phyloP scores from a whole-genome alignment of 2,113 vertebrate genomes.

The Aythya baeri region DNA sequence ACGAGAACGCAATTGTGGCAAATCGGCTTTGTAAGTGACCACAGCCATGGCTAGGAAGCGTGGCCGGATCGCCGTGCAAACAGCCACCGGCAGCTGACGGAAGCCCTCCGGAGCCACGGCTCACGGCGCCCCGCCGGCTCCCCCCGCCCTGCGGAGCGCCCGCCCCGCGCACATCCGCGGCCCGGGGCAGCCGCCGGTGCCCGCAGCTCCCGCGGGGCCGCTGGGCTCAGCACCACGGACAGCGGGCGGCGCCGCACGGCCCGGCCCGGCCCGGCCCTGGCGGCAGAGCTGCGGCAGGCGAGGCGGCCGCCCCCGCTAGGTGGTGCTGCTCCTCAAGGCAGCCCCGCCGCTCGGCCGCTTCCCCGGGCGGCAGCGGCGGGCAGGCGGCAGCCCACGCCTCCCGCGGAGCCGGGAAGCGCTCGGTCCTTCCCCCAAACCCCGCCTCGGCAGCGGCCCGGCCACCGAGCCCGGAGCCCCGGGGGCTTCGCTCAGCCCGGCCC shows the following conservation, averaged over 20 bases:
- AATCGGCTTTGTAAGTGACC: background rate
- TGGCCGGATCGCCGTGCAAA: background rate
- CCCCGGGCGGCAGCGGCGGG: background rate
- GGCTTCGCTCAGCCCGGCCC: background rate
- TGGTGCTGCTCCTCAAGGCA: conserved; percentile 62
- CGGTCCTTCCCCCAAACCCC: background rate
- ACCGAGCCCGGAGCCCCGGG: background rate
- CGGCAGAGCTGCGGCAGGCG: background rate
- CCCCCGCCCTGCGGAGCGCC: too few relatives aligned
- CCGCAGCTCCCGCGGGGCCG: background rate
- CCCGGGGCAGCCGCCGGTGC: background rate
- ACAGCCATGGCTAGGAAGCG: background rate
- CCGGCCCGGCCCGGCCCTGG: too few relatives aligned
- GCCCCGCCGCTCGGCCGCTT: background rate
- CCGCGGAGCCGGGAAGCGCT: background rate
- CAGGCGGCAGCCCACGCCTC: background rate
- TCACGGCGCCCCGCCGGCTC: background rate
- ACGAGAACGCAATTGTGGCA: background rate
- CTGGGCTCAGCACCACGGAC: conserved; percentile 58
- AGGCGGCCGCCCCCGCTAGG: conserved; percentile 35
- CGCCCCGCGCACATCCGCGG: background rate
- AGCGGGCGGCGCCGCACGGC: background rate
- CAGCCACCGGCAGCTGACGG: background rate
- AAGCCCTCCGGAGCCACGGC: background rate
- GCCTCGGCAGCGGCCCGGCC: background rate